Evolutionary conservation across 2,888 invertebrate genomes (phyloP).

Genomic region (Bimastos eiseni): DNA sequence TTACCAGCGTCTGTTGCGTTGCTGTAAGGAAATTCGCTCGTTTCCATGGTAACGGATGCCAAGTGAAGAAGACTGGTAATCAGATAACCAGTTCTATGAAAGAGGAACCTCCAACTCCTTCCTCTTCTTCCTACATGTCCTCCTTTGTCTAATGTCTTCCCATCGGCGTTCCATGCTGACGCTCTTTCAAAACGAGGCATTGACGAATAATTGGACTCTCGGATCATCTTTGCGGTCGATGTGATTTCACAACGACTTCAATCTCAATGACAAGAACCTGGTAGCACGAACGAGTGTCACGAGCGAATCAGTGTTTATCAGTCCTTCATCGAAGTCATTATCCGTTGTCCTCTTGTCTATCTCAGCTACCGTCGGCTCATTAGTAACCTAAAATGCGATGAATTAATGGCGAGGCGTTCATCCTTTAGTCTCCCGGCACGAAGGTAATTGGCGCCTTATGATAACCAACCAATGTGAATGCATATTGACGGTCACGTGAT

Average conservation of each 20-base stretch:
- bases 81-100: neutral
- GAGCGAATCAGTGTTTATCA: too few species aligned
- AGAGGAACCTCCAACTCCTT: neutral
- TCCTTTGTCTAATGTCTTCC: neutral
- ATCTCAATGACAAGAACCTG: neutral
- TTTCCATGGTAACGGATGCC: neutral
- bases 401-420: neutral
- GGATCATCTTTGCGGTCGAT: neutral
- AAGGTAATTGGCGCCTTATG: neutral
- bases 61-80: neutral
- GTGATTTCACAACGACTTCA: neutral
- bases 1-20: slow-evolving; percentile 4
- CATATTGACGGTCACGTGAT: neutral
- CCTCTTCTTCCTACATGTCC: neutral
- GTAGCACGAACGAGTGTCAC: neutral
- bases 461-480: neutral
- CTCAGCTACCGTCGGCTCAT: neutral
- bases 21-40: slow-evolving; percentile 13
- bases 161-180: neutral
- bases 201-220: neutral
- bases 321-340: neutral
- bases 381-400: neutral
- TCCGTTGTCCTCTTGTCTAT: neutral
- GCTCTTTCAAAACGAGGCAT: neutral
- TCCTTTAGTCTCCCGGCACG: neutral